These are phyloP conservation scores for Troilus luridus DNA, from an alignment of 2,888 invertebrate genomes.

Conservation along the genomic window DNA sequence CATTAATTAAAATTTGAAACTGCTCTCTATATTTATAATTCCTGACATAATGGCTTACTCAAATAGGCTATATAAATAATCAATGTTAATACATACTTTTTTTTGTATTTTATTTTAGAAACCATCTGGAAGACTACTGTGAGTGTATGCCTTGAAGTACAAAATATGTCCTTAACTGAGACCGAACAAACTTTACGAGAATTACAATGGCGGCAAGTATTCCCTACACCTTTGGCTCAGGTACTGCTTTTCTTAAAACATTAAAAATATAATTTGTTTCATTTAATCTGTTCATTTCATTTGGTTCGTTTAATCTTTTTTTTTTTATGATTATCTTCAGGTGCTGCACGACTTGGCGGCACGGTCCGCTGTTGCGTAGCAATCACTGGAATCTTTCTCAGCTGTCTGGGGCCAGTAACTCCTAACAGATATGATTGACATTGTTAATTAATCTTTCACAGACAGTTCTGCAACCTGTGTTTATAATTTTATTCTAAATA, in stretches of 20 bases:
- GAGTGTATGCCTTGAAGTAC: conserved; percentile 74
- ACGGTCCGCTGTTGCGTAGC: conserved; percentile 54
- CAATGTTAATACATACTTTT: background rate
- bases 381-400: conserved; percentile 58
- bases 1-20: too few species aligned
- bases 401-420: conserved; percentile 55
- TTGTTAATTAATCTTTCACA: conserved; percentile 17
- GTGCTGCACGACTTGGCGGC: conserved; percentile 58
- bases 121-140: conserved; percentile 79
- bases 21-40: too few species aligned
- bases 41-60: too few species aligned
- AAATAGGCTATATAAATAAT: too few species aligned
- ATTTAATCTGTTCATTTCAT: conserved; percentile 63
- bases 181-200: conserved; percentile 69
- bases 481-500: conserved; percentile 9
- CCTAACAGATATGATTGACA: conserved; percentile 5
- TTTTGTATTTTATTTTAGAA: conserved; percentile 69
- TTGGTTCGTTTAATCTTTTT: background rate
- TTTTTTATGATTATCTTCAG: conserved; percentile 10
- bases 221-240: conserved; percentile 67
- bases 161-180: conserved; percentile 69
- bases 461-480: conserved; percentile 28
- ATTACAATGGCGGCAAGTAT: conserved; percentile 71
- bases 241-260: conserved; percentile 60
- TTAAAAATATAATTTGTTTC: conserved; percentile 28